These are phyloP conservation scores for Polymixis flavicincta DNA, from an alignment of 2,888 invertebrate genomes.

Conservation along the genomic window DNA sequence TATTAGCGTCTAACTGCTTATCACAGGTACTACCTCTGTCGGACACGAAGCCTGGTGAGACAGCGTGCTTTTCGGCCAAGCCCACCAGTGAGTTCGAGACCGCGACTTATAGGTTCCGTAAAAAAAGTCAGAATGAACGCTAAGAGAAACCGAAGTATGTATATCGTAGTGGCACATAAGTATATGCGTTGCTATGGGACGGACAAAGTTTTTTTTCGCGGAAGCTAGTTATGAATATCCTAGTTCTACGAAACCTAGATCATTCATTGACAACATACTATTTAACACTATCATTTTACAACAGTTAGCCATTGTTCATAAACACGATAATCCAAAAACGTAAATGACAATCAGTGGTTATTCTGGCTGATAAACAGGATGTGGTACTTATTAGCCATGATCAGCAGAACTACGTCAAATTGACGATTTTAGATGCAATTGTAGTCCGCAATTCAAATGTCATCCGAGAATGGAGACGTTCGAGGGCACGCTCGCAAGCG, in stretches of 20 bases:
- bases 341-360: slow-evolving; percentile 68
- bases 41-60: too few relatives aligned
- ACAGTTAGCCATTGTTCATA: slow-evolving; percentile 62
- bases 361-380: slow-evolving; percentile 78
- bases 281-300: slow-evolving; percentile 36
- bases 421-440: slow-evolving; percentile 76
- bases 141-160: too few relatives aligned
- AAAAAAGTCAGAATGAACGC: too few relatives aligned
- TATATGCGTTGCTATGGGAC: too few relatives aligned
- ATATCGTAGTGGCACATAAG: too few relatives aligned
- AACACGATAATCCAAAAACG: slow-evolving; percentile 62
- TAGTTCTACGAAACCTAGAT: neutral
- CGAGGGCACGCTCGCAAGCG: slow-evolving; percentile 65
- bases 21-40: too few relatives aligned
- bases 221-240: neutral
- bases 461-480: slow-evolving; percentile 72
- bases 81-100: too few relatives aligned
- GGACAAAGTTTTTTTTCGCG: too few relatives aligned
- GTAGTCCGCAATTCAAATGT: slow-evolving; percentile 69
- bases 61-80: too few relatives aligned
- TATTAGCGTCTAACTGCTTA: too few relatives aligned
- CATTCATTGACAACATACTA: slow-evolving; percentile 19
- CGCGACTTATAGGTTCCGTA: too few relatives aligned
- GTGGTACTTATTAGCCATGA: slow-evolving; percentile 78
- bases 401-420: slow-evolving; percentile 78